Conservation (phyloP, 1,140 invertebrate species). For the Drosophila novamexicana region DNA sequence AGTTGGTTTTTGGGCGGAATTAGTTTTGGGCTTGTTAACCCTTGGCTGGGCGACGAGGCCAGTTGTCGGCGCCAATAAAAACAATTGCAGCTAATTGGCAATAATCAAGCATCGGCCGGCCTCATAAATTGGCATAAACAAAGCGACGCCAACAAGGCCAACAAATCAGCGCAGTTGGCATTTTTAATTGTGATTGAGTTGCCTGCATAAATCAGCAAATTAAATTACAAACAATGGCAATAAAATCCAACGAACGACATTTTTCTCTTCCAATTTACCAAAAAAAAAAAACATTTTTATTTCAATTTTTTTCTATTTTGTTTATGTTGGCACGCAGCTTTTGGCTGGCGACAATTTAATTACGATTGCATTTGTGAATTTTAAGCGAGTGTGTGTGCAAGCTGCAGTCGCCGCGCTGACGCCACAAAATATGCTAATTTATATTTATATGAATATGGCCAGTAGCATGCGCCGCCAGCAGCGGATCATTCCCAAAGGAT, state of each 20-base stretch:
- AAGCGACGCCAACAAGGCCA: constrained; percentile 48
- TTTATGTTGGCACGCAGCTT: constrained; percentile 37
- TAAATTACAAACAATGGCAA: constrained; percentile 74
- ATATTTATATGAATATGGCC: constrained; percentile 75
- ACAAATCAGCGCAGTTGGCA: constrained; percentile 68
- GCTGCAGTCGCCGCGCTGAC: constrained; percentile 67
- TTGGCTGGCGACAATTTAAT: constrained; percentile 74
- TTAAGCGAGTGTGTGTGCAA: constrained; percentile 17
- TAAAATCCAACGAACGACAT: constrained; percentile 68
- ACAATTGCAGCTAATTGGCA: constrained; percentile 74
- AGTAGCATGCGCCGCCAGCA: background rate
- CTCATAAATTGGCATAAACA: constrained; percentile 74
- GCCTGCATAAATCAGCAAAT: constrained; percentile 74
- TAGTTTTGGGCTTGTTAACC: constrained; percentile 32
- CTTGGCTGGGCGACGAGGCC: constrained; percentile 10
- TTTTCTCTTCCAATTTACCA: background rate
- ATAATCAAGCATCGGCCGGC: constrained; percentile 63
- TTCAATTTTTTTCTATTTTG: constrained; percentile 19
- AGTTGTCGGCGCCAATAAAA: constrained; percentile 15
- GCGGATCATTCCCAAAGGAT: constrained; percentile 49
- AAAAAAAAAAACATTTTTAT: background rate
- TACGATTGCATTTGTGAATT: constrained; percentile 54
- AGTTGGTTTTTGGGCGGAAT: constrained; percentile 7
- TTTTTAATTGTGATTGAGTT: constrained; percentile 78
- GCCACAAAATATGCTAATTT: constrained; percentile 82